Percentiles rank a stretch among this genome's conserved stretches.
These are phyloP conservation scores for Dysdera silvatica DNA, from an alignment of 1,140 invertebrate species.

Conservation along the genomic window DNA sequence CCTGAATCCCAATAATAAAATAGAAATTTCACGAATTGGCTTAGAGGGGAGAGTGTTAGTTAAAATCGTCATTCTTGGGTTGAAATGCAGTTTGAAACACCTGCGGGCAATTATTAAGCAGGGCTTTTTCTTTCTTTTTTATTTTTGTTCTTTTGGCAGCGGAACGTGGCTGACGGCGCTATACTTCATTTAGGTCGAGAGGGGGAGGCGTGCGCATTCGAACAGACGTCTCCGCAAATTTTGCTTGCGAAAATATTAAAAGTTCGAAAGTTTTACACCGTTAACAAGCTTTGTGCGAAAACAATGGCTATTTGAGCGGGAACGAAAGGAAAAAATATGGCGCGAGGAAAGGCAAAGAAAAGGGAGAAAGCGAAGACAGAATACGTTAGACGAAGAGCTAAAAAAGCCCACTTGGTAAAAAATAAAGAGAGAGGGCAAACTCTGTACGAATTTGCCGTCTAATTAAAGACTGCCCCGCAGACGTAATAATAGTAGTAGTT, in stretches of 20 bases:
- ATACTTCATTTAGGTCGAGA: no score
- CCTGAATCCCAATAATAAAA: no score
- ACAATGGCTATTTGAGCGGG: slow-evolving; percentile 21
- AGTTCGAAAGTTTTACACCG: slow-evolving; percentile 26
- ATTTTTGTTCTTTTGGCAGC: no score
- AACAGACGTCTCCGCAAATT: no score
- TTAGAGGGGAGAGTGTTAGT: no score
- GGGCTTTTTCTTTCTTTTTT: no score
- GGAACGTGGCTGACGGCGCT: no score
- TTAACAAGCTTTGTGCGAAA: slow-evolving; percentile 28
- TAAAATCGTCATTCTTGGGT: no score
- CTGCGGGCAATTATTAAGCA: no score
- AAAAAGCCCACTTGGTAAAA: slow-evolving; percentile 10
- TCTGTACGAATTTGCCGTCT: slow-evolving; percentile 22
- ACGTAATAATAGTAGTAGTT: slow-evolving; percentile 27
- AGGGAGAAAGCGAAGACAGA: slow-evolving; percentile 9
- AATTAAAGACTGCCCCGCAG: slow-evolving; percentile 27
- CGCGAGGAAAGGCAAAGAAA: not conserved
- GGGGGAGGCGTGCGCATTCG: no score
- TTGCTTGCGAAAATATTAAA: slow-evolving; percentile 29
- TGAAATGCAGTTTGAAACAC: no score
- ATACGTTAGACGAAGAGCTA: slow-evolving; percentile 25
- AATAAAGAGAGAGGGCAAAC: slow-evolving; percentile 13
- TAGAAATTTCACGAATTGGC: no score
- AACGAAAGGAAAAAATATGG: slow-evolving; percentile 3